Evolutionary conservation across 2,797 vertebrate species (phyloP).

Genomic region (Hafferia zeledoni): DNA sequence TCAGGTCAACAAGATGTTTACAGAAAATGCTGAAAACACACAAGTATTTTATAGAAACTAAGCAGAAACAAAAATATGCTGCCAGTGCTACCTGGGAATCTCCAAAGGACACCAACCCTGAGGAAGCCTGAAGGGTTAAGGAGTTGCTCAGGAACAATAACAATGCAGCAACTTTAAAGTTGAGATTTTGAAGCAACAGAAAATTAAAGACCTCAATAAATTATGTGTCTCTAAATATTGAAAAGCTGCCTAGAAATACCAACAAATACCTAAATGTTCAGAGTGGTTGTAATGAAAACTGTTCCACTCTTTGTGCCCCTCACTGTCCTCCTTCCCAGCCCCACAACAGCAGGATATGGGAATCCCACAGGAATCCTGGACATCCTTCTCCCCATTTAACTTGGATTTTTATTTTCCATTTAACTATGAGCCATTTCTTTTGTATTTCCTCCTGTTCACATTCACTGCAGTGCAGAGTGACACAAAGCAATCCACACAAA

Average conservation of each 20-base stretch:
- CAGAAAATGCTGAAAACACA: neutral
- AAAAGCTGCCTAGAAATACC: neutral
- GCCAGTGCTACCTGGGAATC: neutral
- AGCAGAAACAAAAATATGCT: neutral
- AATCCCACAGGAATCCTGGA: neutral
- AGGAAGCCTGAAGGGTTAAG: accelerated
- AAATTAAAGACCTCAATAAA: neutral
- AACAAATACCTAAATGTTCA: neutral
- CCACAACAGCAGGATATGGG: neutral
- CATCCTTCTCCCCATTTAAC: neutral
- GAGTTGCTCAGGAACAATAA: neutral
- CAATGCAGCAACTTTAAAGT: neutral
- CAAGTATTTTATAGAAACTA: neutral
- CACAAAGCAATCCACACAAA: neutral
- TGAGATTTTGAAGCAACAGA: neutral
- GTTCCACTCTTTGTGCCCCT: neutral
- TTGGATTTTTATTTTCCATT: neutral
- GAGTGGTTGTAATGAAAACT: neutral
- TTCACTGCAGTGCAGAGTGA: neutral
- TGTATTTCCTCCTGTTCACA: neutral
- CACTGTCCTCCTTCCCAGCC: constrained; percentile 14
- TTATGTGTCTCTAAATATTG: neutral
- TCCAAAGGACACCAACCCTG: neutral
- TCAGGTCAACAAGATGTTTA: neutral
- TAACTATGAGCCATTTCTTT: neutral